phyloP scores from a whole-genome alignment of 2,888 invertebrate genomes.

The Amaurobius ferox region DNA sequence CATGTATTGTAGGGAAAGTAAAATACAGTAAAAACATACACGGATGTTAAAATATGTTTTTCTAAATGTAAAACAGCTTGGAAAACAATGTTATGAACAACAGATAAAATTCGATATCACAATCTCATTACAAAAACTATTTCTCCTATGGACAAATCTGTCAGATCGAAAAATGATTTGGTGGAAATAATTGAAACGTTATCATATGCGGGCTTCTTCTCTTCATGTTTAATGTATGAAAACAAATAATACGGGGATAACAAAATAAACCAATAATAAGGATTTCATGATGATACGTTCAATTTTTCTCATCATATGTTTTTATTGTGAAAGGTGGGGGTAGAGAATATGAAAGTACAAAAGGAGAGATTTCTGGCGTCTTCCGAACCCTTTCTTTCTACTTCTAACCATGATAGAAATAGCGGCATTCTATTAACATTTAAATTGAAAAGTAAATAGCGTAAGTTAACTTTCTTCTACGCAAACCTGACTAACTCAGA shows the following conservation, averaged over 20 bases:
- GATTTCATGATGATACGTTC: slow-evolving; percentile 52
- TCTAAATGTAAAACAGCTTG: too few relatives aligned
- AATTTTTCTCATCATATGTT: background rate
- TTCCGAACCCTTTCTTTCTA: too few relatives aligned
- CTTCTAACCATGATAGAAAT: too few relatives aligned
- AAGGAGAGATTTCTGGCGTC: too few relatives aligned
- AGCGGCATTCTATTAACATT: too few relatives aligned
- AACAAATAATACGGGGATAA: slow-evolving; percentile 31
- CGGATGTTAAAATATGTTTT: too few relatives aligned
- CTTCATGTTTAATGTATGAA: slow-evolving; percentile 59
- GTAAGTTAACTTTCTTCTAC: too few relatives aligned
- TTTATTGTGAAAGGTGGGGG: background rate
- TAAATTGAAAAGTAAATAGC: too few relatives aligned
- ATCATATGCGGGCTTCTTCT: slow-evolving; percentile 39
- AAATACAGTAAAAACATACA: too few relatives aligned
- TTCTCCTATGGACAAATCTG: slow-evolving; percentile 38
- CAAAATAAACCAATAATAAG: slow-evolving; percentile 46
- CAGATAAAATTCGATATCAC: slow-evolving; percentile 27
- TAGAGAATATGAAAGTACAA: too few relatives aligned
- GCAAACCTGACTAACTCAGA: too few relatives aligned
- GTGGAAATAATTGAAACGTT: slow-evolving; percentile 64
- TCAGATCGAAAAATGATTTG: slow-evolving; percentile 62
- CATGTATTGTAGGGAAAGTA: too few relatives aligned
- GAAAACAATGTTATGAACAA: slow-evolving; percentile 61
- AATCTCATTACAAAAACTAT: slow-evolving; percentile 54